Base-by-base conservation (phyloP, 2,113 vertebrate species). In the Shinisaurus crocodilurus region DNA sequence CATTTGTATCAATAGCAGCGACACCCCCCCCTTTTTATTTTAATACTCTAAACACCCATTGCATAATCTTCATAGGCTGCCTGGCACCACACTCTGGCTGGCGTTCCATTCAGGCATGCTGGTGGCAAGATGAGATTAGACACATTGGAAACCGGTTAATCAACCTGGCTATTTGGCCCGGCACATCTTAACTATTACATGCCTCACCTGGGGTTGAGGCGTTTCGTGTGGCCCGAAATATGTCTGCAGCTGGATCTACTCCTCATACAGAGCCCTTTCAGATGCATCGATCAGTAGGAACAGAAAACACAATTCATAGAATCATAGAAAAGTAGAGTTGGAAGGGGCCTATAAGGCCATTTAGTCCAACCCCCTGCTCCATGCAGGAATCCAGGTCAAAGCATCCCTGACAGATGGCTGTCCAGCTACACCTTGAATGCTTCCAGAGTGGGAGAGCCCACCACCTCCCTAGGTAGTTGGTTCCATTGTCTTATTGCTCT, bases 21-120 rank as follows among this genome's bases (percentile, higher is more conserved):
- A n/a, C 90, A 83, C 89, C 85, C 89, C 54, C 40, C 27, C 18
- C 12, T 20, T 57, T 18, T 50, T 88, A 92, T 95, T 94, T 95
- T 83, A 94, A 94, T 92, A 90, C 92, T 93, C 95, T 91, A 92
- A 92, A 60, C 89, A 92, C 85, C 23, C 1, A 1, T 93, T 94
- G 91, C 77, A n/a, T 93, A 90, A 90, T 74, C 76, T 91, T 88
- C 34, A 37, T 37, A 85, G 69, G 23, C 67, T 54, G 70, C 69
- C 40, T 29, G 69, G n/a, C 37, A 57, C n/a, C 23, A 16, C n/a
- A 88, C 29, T 50, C 57, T 94, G 93, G 95, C 89, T 90, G 92
- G 92, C 93, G 94, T 32, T 77, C 86, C 90, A 65, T 67, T 86
- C 70, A 85, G 88, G 90, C 91, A 79, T 93, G 89, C 93, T 10